phyloP scores from a whole-genome alignment of 2,888 invertebrate species.

The Gastrophysa polygoni region DNA sequence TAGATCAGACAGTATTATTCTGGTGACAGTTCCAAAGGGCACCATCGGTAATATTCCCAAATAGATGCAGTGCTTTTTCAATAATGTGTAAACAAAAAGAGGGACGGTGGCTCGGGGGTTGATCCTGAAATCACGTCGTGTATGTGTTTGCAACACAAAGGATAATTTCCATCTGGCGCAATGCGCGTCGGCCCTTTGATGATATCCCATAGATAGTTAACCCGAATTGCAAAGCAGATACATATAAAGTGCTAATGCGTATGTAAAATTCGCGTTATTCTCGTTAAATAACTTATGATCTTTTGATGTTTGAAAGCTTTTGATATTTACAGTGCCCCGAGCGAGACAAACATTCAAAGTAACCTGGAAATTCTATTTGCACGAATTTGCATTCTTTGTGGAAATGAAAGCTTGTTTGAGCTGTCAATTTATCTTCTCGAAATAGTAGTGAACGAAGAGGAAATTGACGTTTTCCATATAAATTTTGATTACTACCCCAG shows the following conservation, averaged over 20 bases:
- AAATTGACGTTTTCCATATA: neutral
- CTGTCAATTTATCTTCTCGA: neutral
- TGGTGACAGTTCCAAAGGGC: neutral
- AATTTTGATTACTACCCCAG: neutral
- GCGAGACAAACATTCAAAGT: neutral
- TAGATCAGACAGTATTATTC: neutral
- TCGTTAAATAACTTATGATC: constrained; percentile 53
- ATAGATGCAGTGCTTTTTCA: constrained; percentile 49
- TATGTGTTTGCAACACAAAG: constrained; percentile 51
- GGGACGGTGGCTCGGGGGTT: constrained; percentile 38
- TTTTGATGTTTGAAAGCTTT: constrained; percentile 45
- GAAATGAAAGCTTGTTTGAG: constrained; percentile 5
- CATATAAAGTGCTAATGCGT: constrained; percentile 52
- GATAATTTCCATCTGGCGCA: constrained; percentile 54
- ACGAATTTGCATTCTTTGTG: neutral
- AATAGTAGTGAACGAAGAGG: neutral
- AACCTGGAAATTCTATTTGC: neutral
- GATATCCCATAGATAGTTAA: constrained; percentile 49
- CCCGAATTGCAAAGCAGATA: constrained; percentile 47
- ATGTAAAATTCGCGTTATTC: constrained; percentile 48
- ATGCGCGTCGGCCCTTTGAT: constrained; percentile 52
- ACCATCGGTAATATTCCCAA: constrained; percentile 42
- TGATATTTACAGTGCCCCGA: constrained; percentile 27
- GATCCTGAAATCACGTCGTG: constrained; percentile 37
- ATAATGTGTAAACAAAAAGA: constrained; percentile 52